Percentiles rank a stretch among this genome's conserved stretches.
phyloP scores from a whole-genome alignment of 2,888 invertebrate genomes.

The Agrochola litura region DNA sequence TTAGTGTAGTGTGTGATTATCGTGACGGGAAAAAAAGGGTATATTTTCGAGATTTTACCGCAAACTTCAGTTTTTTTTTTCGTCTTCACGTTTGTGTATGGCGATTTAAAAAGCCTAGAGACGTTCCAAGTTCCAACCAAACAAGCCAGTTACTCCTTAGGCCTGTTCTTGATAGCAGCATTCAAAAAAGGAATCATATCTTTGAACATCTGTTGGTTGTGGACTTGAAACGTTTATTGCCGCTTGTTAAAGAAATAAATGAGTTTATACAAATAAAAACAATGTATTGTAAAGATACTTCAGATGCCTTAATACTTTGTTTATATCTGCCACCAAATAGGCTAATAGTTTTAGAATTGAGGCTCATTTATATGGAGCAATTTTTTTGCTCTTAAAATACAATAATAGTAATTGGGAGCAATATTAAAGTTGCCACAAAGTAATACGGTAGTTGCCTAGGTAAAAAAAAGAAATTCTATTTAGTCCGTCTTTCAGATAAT shows the following conservation, averaged over 20 bases:
- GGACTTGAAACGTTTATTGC: neutral
- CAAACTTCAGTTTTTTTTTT: conserved; percentile 1
- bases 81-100: neutral
- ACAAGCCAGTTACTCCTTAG: neutral
- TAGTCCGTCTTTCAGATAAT: no score
- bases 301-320: conserved; percentile 28
- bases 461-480: no score
- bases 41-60: conserved; percentile 25
- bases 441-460: no score
- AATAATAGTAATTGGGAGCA: neutral
- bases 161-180: neutral
- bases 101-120: neutral
- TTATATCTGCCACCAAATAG: conserved; percentile 14
- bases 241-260: neutral
- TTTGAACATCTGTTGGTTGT: neutral
- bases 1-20: conserved; percentile 16
- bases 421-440: neutral
- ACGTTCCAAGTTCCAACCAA: neutral
- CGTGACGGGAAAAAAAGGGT: conserved; percentile 20
- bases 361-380: neutral
- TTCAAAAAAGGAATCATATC: neutral
- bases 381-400: neutral
- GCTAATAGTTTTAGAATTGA: conserved; percentile 5
- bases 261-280: neutral
- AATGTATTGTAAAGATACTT: conserved; percentile 8